Conservation (phyloP, 2,113 vertebrate genomes). For the Taxidea taxus region DNA sequence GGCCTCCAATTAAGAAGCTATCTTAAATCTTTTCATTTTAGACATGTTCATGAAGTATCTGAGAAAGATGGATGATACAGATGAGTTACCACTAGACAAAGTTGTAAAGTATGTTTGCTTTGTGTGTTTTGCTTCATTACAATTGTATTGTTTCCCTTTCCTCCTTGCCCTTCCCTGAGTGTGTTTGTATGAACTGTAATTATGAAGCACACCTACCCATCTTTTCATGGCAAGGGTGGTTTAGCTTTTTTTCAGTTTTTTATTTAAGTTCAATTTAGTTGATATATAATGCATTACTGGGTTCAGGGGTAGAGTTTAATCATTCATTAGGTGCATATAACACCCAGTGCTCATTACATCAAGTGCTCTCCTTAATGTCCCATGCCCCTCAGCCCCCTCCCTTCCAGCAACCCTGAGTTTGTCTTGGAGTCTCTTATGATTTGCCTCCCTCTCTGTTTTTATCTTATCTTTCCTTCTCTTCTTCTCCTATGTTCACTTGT, state of each 20-base stretch:
- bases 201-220: rapidly evolving
- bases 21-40: neutral
- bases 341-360: neutral
- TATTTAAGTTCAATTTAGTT: neutral
- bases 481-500: too few relatives aligned
- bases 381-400: too few relatives aligned
- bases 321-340: neutral
- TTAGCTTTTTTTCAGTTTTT: neutral
- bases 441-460: too few relatives aligned
- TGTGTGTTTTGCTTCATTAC: neutral
- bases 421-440: too few relatives aligned
- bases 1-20: neutral
- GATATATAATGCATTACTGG: neutral
- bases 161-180: neutral
- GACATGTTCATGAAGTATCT: neutral
- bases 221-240: neutral
- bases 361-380: neutral
- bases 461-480: too few relatives aligned
- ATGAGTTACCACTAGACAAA: neutral
- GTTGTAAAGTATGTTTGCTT: neutral
- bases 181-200: neutral
- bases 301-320: neutral
- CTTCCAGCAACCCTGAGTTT: too few relatives aligned
- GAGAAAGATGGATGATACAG: neutral
- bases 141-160: neutral